A percentile compares a stretch with the other conserved stretches of the same genome.
Conservation (phyloP, 2,113 vertebrate genomes). For the Lasiurus borealis region DNA sequence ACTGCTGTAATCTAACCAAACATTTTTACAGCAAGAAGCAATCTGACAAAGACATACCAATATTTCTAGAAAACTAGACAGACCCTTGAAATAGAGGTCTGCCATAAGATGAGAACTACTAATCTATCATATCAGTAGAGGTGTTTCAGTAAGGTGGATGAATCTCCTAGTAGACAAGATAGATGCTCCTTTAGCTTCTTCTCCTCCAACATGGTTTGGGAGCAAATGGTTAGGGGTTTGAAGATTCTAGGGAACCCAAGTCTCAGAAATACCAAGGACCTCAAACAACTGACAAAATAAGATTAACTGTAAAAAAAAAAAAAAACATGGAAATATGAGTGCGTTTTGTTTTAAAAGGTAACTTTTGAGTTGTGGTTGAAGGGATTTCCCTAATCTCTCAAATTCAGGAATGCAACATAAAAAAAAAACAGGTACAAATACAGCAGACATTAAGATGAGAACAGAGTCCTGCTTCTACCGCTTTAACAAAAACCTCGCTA, state of each 20-base stretch:
- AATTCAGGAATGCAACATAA: background rate
- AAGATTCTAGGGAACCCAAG: slow-evolving; percentile 47
- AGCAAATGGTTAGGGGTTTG: background rate
- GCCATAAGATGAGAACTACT: background rate
- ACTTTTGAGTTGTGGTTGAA: slow-evolving; percentile 30
- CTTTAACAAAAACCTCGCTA: slow-evolving; percentile 13
- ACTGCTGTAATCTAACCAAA: slow-evolving; percentile 41
- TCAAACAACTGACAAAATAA: slow-evolving; percentile 31
- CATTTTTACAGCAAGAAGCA: slow-evolving; percentile 57
- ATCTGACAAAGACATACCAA: slow-evolving; percentile 45
- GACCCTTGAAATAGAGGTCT: background rate
- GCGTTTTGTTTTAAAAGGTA: background rate
- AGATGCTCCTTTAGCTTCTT: background rate
- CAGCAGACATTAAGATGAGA: background rate
- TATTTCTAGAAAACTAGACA: slow-evolving; percentile 45
- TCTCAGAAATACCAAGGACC: background rate
- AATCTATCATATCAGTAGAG: background rate
- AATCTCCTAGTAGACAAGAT: background rate
- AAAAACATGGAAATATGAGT: background rate
- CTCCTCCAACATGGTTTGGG: background rate
- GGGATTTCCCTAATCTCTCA: slow-evolving; percentile 48
- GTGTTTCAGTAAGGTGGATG: background rate
- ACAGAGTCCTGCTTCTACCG: background rate
- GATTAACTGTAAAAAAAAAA: background rate
- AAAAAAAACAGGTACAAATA: background rate